These are phyloP conservation scores for Bombycilla garrulus DNA, from an alignment of 2,113 vertebrate genomes.

Conservation along the genomic window DNA sequence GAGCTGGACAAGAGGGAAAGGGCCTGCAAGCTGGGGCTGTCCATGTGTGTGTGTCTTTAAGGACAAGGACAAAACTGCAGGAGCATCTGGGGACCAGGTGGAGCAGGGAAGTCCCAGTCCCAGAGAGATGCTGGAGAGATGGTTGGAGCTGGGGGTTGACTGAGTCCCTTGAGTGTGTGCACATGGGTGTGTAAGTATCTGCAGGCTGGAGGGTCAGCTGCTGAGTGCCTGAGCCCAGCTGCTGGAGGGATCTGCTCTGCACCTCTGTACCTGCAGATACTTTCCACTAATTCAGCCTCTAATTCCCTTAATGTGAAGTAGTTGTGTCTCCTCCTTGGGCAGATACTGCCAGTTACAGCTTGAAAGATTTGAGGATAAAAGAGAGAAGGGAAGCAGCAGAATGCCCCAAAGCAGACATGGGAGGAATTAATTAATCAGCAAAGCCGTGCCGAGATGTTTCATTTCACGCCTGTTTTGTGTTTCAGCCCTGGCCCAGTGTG, in stretches of 20 bases:
- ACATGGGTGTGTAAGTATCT: background rate
- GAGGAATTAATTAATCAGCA: background rate
- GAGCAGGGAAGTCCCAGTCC: background rate
- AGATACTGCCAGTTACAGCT: background rate
- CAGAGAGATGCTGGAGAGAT: background rate
- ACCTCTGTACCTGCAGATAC: accelerated
- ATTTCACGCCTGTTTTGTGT: background rate
- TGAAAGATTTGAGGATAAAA: background rate
- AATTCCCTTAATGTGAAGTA: background rate
- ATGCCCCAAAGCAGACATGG: background rate
- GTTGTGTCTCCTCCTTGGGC: background rate
- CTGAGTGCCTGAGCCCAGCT: background rate
- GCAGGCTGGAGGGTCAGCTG: background rate
- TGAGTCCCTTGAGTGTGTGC: background rate
- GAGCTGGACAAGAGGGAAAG: background rate
- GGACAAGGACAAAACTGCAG: background rate
- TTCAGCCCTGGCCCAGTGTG: conserved; percentile 95
- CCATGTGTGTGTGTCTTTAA: background rate
- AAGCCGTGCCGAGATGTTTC: background rate
- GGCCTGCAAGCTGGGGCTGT: background rate
- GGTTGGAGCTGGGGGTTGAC: background rate
- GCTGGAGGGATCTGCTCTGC: background rate
- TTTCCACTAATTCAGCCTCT: background rate
- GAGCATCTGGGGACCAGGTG: background rate
- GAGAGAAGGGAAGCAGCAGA: background rate